phyloP scores from a whole-genome alignment of 2,888 invertebrate species.

The Tyria jacobaeae region DNA sequence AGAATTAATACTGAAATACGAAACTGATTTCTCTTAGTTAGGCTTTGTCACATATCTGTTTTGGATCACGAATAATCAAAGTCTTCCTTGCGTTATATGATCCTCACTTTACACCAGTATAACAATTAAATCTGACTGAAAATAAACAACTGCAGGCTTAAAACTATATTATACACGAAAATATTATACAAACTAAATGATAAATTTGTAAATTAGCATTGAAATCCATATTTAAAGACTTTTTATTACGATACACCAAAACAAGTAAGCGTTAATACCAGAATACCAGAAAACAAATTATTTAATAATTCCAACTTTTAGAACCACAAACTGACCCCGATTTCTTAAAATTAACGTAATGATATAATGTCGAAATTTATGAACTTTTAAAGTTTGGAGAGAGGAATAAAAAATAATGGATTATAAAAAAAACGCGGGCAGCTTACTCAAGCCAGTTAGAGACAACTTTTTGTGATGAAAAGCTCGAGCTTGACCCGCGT shows the following conservation, averaged over 20 bases:
- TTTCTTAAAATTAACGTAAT: not conserved
- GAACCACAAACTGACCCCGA: not conserved
- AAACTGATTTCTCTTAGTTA: no score
- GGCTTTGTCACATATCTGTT: no score
- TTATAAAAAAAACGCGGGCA: conserved; percentile 23
- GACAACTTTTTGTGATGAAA: conserved; percentile 17
- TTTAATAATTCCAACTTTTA: not conserved
- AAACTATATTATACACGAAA: not conserved
- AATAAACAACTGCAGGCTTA: not conserved
- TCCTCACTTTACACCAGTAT: no score
- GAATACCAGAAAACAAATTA: no score
- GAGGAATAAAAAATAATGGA: conserved; percentile 29
- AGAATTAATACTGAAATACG: no score
- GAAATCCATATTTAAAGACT: not conserved
- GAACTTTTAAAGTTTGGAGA: conserved; percentile 14
- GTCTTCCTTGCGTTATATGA: no score
- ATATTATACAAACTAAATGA: not conserved
- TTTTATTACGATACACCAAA: not conserved
- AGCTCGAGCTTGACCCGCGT: no score
- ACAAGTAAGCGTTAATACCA: not conserved
- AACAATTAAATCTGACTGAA: not conserved
- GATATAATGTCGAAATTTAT: conserved; percentile 16
- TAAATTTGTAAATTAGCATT: not conserved
- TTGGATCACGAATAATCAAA: no score
- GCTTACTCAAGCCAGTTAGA: conserved; percentile 23